Evolutionary conservation across 64 coral and sea anemone species (phyloP).

Genomic region (Cladopsammia gracilis): DNA sequence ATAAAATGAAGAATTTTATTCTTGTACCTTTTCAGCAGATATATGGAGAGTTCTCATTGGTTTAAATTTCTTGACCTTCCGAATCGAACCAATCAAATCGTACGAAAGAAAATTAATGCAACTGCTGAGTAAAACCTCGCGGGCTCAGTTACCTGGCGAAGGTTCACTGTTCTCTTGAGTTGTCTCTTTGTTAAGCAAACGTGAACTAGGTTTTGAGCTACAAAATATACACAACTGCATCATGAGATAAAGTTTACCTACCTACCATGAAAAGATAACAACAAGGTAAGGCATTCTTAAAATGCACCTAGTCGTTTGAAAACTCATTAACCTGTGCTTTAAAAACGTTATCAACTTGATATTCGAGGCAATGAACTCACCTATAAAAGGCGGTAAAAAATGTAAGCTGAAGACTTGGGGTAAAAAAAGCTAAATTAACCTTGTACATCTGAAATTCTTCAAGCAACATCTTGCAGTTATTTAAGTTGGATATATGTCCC

Average conservation of each 20-base stretch:
- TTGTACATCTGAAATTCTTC: too few species aligned
- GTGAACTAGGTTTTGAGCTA: not conserved
- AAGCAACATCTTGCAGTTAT: too few species aligned
- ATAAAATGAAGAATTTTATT: not conserved
- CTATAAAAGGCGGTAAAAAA: too few species aligned
- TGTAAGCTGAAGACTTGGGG: too few species aligned
- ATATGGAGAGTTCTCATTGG: constrained; percentile 54
- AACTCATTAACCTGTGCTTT: not conserved
- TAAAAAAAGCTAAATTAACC: too few species aligned
- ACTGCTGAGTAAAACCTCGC: not conserved
- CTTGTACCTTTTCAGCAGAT: not conserved
- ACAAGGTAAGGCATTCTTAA: not conserved
- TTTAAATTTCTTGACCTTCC: not conserved
- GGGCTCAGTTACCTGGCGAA: not conserved
- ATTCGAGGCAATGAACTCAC: too few species aligned
- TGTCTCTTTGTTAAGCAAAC: not conserved
- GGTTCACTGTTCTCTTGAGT: not conserved
- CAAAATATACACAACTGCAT: not conserved
- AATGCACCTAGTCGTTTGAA: not conserved
- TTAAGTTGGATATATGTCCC: too few species aligned
- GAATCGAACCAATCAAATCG: constrained; percentile 22
- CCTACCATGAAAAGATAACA: constrained; percentile 28
- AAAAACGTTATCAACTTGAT: too few species aligned
- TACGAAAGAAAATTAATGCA: not conserved
- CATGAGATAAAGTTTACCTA: too few species aligned